Evolutionary conservation across 92 coral and sea anemone genomes (phyloP).

Genomic region (Parazoanthus swiftii): DNA sequence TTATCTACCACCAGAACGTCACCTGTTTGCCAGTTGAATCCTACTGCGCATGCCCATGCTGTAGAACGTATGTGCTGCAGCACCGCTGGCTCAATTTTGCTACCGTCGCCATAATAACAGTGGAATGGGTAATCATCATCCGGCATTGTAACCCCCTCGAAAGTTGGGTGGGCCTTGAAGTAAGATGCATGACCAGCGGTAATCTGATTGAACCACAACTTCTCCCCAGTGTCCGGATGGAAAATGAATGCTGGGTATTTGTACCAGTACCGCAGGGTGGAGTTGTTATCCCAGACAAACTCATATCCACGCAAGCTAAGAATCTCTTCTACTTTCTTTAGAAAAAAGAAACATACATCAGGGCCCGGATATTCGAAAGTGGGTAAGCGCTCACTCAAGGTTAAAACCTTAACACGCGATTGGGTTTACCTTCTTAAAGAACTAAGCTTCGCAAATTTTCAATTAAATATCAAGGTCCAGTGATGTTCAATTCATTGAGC

Average conservation of each 20-base stretch:
- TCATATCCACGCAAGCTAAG: conserved; percentile 24
- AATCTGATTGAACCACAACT: conserved; percentile 62
- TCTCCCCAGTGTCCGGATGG: conserved; percentile 62
- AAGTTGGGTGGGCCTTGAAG: conserved; percentile 43
- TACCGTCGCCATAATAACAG: conserved; percentile 73
- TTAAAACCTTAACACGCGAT: too few relatives aligned
- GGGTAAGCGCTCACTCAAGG: too few relatives aligned
- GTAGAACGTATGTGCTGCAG: conserved; percentile 74
- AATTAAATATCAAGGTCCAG: too few relatives aligned
- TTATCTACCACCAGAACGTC: conserved; percentile 71
- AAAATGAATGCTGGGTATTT: conserved; percentile 52
- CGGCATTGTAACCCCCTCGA: conserved; percentile 46
- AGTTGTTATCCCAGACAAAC: conserved; percentile 42
- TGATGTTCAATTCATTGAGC: too few relatives aligned
- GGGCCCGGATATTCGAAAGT: too few relatives aligned
- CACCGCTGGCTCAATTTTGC: conserved; percentile 69
- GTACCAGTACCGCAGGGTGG: conserved; percentile 45
- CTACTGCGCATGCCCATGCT: conserved; percentile 75
- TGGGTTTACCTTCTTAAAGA: too few relatives aligned
- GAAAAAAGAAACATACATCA: neutral
- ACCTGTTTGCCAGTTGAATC: conserved; percentile 70
- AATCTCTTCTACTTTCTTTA: conserved; percentile 40
- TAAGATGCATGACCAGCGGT: conserved; percentile 53
- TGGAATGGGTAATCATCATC: conserved; percentile 53
- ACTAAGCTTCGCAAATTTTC: too few relatives aligned